Conservation (phyloP, 2,797 vertebrate species). For the Sebastes aleutianus region DNA sequence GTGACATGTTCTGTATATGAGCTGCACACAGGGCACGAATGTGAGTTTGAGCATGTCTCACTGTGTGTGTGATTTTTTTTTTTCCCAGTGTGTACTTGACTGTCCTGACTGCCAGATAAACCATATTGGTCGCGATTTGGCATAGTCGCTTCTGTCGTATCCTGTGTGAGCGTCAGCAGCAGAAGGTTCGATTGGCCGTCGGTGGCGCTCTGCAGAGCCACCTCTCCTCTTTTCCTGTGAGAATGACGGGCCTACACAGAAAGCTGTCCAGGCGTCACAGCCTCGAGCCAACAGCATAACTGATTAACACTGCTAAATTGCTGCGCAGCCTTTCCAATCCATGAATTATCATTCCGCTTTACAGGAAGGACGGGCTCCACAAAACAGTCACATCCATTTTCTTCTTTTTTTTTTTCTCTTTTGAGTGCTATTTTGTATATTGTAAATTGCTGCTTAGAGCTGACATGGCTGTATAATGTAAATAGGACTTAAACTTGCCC, state of each 20-base stretch:
- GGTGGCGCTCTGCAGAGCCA: slow-evolving; percentile 49
- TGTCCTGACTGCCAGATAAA: slow-evolving; percentile 67
- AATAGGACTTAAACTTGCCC: slow-evolving; percentile 17
- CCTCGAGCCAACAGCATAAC: slow-evolving; percentile 56
- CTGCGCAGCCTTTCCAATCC: slow-evolving; percentile 47
- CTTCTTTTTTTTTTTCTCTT: neutral
- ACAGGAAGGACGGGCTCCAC: slow-evolving; percentile 24
- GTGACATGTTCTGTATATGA: slow-evolving; percentile 29
- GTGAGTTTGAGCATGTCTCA: slow-evolving; percentile 38
- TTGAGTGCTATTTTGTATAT: neutral
- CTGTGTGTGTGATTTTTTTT: slow-evolving; percentile 6
- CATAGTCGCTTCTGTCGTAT: slow-evolving; percentile 54
- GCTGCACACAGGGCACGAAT: slow-evolving; percentile 24
- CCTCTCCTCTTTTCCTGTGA: slow-evolving; percentile 59
- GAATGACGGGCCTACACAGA: slow-evolving; percentile 63
- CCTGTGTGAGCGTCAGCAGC: slow-evolving; percentile 61
- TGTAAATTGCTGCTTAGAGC: slow-evolving; percentile 16
- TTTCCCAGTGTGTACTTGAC: slow-evolving; percentile 16
- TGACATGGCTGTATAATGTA: slow-evolving; percentile 10
- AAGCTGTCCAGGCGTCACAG: slow-evolving; percentile 54
- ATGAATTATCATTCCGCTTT: slow-evolving; percentile 54
- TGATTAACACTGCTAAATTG: slow-evolving; percentile 65
- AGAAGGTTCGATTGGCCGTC: slow-evolving; percentile 73
- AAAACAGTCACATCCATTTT: slow-evolving; percentile 38
- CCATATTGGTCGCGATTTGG: slow-evolving; percentile 77